A percentile compares a stretch with the other conserved stretches of the same genome.
Evolutionary conservation across 2,797 vertebrate species (phyloP).

Genomic region (Bovichtus variegatus): DNA sequence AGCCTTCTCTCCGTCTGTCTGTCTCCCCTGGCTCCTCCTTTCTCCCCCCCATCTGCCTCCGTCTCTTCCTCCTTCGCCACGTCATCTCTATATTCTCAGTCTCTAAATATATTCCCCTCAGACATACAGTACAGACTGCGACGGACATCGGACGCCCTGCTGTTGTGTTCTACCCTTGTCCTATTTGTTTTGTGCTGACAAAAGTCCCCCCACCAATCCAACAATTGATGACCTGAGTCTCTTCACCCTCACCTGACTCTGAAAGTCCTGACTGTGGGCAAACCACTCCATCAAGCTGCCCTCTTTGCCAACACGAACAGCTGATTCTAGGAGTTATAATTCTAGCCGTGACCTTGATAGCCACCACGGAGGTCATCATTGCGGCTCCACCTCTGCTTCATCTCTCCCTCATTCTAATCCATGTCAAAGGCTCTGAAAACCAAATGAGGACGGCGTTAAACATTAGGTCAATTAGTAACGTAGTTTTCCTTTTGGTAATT

Average conservation of each 20-base stretch:
- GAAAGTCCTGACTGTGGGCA: constrained; percentile 74
- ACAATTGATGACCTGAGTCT: constrained; percentile 67
- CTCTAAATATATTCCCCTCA: constrained; percentile 35
- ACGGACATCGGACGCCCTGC: constrained; percentile 29
- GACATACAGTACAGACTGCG: constrained; percentile 14
- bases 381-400: constrained; percentile 28
- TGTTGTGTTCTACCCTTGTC: constrained; percentile 49
- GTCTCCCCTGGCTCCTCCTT: constrained; percentile 17
- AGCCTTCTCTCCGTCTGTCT: constrained; percentile 57
- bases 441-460: constrained; percentile 68
- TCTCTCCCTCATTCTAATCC: constrained; percentile 50
- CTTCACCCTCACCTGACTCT: constrained; percentile 72
- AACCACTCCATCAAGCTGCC: constrained; percentile 72
- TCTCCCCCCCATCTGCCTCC: constrained; percentile 8
- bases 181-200: constrained; percentile 77
- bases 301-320: constrained; percentile 69
- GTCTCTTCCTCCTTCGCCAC: constrained; percentile 12
- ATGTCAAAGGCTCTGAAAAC: constrained; percentile 57
- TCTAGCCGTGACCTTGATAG: constrained; percentile 69
- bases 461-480: constrained; percentile 67
- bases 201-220: constrained; percentile 55
- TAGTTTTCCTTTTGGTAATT: constrained; percentile 72
- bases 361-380: constrained; percentile 48
- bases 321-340: constrained; percentile 74
- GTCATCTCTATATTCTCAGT: constrained; percentile 35